Evolutionary conservation across 2,888 invertebrate genomes (phyloP), one percentile per base, ranked within the genome.

Genomic region (Beris chalybata): DNA sequence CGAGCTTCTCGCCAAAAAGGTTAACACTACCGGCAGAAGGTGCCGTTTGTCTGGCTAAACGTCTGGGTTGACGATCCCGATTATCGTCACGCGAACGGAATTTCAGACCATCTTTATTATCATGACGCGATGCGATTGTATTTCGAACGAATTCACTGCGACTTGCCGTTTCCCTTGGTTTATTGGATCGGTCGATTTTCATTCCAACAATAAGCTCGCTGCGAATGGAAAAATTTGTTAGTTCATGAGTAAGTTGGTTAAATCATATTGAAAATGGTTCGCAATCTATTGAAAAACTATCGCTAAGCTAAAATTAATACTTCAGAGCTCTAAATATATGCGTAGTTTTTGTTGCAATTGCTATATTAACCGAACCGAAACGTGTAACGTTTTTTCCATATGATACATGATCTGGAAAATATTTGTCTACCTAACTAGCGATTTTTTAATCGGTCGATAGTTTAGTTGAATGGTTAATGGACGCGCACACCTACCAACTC

Each of bases 151-250:
- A 76, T 4, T 83, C 81, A 9, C 79, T 74, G 13, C 79, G 78
- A 0, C 29, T 59, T 58, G 30, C 30, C 22, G 48, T n/a, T 12
- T 31, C 38, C 4, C 52, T 7, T 7, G 6, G 13, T 29, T 83
- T 82, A 50, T 78, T 76, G 15, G 83, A 78, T 32, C 85, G 84
- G 74, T 91, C 91, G 52, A 92, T 86, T 78, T 90, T 90, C 91
- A 92, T 92, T 43, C 88, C 90, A 43, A 87, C 84, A 68, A 92
- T 82, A 22, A 92, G 79, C 66, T 91, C 88, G 80, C 91, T 91
- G 76, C 68, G 80, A 77, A 54, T 22, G 56, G 55, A 54, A 11
- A 55, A 47, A 63, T 15, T 22, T 22, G 22, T 22, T 22, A 22
- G 15, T 13, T 44, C 22, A 57, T 12, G 6, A 29, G 2, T 53